A percentile compares a stretch with the other conserved stretches of the same genome.
phyloP scores from a whole-genome alignment of 2,113 vertebrate genomes.

The Oenanthe oenanthe region DNA sequence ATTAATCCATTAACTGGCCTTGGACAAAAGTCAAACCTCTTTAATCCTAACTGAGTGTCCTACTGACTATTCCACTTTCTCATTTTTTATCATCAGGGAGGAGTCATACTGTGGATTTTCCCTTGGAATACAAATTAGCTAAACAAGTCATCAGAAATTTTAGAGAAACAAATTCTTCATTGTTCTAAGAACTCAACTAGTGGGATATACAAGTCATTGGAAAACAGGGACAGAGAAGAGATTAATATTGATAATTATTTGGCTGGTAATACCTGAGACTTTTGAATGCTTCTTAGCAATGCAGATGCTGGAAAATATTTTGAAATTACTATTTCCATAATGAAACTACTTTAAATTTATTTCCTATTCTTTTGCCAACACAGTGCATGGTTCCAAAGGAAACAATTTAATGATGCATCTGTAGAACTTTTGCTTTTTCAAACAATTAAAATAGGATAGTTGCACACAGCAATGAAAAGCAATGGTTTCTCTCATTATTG shows the following conservation, averaged over 20 bases:
- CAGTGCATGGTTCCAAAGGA: not conserved
- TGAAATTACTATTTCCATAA: not conserved
- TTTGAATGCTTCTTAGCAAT: not conserved
- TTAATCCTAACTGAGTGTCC: not conserved
- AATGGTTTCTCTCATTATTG: not conserved
- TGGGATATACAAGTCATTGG: not conserved
- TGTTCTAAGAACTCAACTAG: not conserved
- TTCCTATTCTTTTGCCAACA: not conserved
- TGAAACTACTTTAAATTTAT: not conserved
- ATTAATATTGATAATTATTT: not conserved
- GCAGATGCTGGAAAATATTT: not conserved
- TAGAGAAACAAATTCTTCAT: not conserved
- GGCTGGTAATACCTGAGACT: not conserved
- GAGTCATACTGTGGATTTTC: not conserved
- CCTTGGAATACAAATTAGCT: not conserved
- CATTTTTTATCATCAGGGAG: not conserved
- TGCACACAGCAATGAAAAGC: not conserved
- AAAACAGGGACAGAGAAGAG: not conserved
- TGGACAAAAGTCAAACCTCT: not conserved
- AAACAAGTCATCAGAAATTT: not conserved
- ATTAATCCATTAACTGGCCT: not conserved
- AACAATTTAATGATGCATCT: not conserved
- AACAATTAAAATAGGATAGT: not conserved
- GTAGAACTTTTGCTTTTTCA: not conserved
- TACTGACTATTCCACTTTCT: not conserved